Conservation (phyloP, 2,888 invertebrate genomes). For the Euzophera pinguis region DNA sequence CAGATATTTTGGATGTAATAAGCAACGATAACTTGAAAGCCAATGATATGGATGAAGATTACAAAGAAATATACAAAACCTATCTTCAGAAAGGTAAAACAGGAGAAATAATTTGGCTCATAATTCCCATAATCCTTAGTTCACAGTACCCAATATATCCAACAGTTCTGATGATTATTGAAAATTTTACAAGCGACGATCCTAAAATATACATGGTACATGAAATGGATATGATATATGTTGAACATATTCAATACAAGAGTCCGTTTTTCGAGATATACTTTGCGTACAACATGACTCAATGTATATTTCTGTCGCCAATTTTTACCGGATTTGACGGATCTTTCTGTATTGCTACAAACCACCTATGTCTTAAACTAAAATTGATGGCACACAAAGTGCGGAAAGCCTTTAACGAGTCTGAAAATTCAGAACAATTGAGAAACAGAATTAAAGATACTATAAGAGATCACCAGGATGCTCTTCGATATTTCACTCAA, state of each 20-base stretch:
- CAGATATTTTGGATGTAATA: constrained; percentile 42
- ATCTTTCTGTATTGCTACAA: constrained; percentile 56
- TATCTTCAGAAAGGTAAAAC: constrained; percentile 39
- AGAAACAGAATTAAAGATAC: constrained; percentile 36
- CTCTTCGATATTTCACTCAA: constrained; percentile 40
- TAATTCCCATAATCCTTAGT: constrained; percentile 44
- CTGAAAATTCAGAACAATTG: constrained; percentile 34
- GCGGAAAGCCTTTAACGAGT: constrained; percentile 37
- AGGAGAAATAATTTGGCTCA: constrained; percentile 46
- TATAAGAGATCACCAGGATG: constrained; percentile 53
- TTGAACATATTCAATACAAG: constrained; percentile 54
- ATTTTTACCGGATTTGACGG: constrained; percentile 56
- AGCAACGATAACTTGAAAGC: constrained; percentile 43
- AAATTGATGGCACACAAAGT: constrained; percentile 49
- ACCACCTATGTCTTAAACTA: constrained; percentile 52
- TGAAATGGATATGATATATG: constrained; percentile 48
- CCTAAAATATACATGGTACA: constrained; percentile 49
- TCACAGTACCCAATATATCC: constrained; percentile 53
- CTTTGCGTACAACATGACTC: constrained; percentile 48
- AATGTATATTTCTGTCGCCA: constrained; percentile 41
- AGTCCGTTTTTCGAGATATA: constrained; percentile 53
- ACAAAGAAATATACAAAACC: constrained; percentile 37
- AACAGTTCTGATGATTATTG: constrained; percentile 39
- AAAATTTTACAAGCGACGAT: constrained; percentile 42
- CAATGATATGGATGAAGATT: constrained; percentile 45